Percentiles rank a stretch among this genome's conserved stretches.
These are phyloP conservation scores for Oligia strigilis DNA, from an alignment of 2,888 invertebrate species.

Conservation along the genomic window DNA sequence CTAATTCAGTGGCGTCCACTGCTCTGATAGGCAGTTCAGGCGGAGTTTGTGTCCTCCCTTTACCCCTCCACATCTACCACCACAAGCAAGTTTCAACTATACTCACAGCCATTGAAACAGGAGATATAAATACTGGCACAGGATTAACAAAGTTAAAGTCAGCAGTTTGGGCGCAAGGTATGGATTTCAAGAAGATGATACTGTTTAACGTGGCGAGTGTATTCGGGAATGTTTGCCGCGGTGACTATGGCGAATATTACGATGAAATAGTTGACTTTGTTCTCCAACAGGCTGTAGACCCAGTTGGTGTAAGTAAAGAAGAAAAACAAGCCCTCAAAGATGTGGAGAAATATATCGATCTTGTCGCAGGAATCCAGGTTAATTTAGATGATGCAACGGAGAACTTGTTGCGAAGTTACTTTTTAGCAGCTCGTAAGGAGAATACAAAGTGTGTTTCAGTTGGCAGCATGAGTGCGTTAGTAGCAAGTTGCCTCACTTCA, in stretches of 20 bases:
- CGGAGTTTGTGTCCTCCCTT: slow-evolving; percentile 81
- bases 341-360: slow-evolving; percentile 77
- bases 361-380: slow-evolving; percentile 80
- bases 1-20: slow-evolving; percentile 73
- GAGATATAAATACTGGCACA: slow-evolving; percentile 74
- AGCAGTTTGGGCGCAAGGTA: slow-evolving; percentile 86
- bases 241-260: slow-evolving; percentile 79
- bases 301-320: slow-evolving; percentile 68
- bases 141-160: slow-evolving; percentile 74
- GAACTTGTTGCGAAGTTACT: slow-evolving; percentile 79
- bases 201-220: slow-evolving; percentile 81
- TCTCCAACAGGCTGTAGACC: slow-evolving; percentile 76
- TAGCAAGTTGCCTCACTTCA: slow-evolving; percentile 78
- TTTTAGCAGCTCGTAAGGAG: slow-evolving; percentile 83
- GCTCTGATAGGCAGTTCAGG: slow-evolving; percentile 79
- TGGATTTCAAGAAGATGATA: slow-evolving; percentile 82
- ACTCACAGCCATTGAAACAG: slow-evolving; percentile 80
- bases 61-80: slow-evolving; percentile 82
- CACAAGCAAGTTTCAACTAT: slow-evolving; percentile 79
- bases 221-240: slow-evolving; percentile 82
- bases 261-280: slow-evolving; percentile 82
- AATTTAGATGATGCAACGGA: slow-evolving; percentile 76
- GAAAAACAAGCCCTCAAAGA: slow-evolving; percentile 77
- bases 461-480: slow-evolving; percentile 80
- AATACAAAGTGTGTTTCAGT: slow-evolving; percentile 77